Evolutionary conservation across 1,140 invertebrate species (phyloP).

Genomic region (Drosophila triauraria): DNA sequence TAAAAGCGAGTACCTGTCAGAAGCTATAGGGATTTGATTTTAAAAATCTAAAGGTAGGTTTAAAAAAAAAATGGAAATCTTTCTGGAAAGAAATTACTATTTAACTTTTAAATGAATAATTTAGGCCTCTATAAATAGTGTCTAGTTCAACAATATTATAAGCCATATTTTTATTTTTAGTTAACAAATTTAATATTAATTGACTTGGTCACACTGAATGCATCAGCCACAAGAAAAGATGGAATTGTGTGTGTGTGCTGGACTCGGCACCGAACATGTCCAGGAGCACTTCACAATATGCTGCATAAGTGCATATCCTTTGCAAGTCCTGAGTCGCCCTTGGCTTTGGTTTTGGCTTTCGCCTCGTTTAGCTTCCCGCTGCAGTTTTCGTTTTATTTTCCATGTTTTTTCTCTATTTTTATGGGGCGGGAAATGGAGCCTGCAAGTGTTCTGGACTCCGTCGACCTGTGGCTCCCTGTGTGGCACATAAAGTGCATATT

Average conservation of each 20-base stretch:
- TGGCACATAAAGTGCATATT: slow-evolving; percentile 72
- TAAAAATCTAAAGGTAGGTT: no score
- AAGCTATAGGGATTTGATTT: no score
- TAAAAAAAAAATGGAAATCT: no score
- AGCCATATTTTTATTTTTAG: no score
- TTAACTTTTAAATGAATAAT: no score
- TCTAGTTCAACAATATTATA: no score
- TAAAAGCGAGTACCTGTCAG: not conserved
- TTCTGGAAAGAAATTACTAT: no score
- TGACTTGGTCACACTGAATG: not conserved
- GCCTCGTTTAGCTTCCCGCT: slow-evolving; percentile 37
- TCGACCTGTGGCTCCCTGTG: slow-evolving; percentile 55
- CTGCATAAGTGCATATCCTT: slow-evolving; percentile 36
- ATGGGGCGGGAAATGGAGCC: not conserved
- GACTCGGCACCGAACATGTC: slow-evolving; percentile 34
- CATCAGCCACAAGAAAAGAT: slow-evolving; percentile 1
- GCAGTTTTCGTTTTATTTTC: not conserved
- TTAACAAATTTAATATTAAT: no score
- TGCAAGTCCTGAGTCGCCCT: slow-evolving; percentile 45
- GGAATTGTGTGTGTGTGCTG: slow-evolving; percentile 10
- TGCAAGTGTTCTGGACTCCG: slow-evolving; percentile 21
- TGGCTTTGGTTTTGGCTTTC: slow-evolving; percentile 58
- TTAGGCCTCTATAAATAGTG: no score
- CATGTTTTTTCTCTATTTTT: not conserved
- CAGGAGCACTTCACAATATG: slow-evolving; percentile 59